Conservation (phyloP, 2,113 vertebrate genomes). For the mouse (Mus musculus) region DNA sequence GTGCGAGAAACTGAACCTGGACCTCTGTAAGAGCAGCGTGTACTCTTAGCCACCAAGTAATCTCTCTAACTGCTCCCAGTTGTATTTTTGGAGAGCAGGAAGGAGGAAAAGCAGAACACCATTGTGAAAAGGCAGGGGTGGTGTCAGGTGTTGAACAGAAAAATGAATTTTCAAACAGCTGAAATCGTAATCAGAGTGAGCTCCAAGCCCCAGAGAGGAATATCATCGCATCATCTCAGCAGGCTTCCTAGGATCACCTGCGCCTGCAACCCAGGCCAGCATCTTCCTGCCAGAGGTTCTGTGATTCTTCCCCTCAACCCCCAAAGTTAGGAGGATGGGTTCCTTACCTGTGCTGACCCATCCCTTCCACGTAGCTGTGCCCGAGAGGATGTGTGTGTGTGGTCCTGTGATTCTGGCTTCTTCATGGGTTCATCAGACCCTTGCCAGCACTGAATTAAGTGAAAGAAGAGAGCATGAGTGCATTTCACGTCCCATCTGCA, state of each 20-base stretch:
- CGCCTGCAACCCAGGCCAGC: no score
- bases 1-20: neutral
- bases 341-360: neutral
- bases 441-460: neutral
- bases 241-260: neutral
- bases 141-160: neutral
- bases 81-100: neutral
- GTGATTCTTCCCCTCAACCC: neutral
- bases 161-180: neutral
- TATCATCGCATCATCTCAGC: neutral
- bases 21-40: neutral
- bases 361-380: neutral
- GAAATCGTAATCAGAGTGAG: neutral
- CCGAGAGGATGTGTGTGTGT: neutral
- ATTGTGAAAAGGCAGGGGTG: neutral
- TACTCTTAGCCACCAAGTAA: neutral
- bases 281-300: neutral
- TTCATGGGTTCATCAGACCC: neutral
- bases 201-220: neutral
- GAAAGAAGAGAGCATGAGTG: neutral
- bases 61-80: neutral
- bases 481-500: neutral
- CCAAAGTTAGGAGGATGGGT: neutral
- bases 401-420: neutral
- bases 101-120: neutral